These are phyloP conservation scores for Circaetus cinerascens DNA, from an alignment of 2,113 vertebrate genomes.

Conservation along the genomic window DNA sequence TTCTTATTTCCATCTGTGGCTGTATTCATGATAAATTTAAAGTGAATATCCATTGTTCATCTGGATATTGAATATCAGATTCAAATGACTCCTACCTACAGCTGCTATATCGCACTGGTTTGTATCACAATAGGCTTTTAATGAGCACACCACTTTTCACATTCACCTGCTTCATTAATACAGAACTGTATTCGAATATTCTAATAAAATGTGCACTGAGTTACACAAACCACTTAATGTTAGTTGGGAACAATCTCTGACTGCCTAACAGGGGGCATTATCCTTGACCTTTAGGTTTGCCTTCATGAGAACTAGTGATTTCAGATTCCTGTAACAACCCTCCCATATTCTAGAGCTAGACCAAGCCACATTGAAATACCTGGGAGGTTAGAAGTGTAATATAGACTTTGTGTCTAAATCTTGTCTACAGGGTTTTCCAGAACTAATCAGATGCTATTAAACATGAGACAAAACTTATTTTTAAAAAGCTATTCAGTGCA, in stretches of 20 bases:
- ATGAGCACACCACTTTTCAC: neutral
- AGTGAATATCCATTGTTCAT: neutral
- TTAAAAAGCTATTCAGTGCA: neutral
- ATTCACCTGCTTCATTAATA: neutral
- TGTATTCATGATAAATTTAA: constrained; percentile 38
- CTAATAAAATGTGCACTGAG: neutral
- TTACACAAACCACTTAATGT: neutral
- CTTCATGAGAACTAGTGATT: neutral
- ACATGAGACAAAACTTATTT: neutral
- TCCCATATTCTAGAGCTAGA: neutral
- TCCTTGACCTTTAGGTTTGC: neutral
- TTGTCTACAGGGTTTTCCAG: neutral
- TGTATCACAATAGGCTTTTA: neutral
- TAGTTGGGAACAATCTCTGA: neutral
- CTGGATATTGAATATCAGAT: constrained; percentile 8
- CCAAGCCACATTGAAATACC: neutral
- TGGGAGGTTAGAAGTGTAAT: neutral
- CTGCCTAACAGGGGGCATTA: neutral
- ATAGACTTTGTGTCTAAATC: neutral
- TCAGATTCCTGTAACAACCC: neutral
- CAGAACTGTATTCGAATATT: neutral
- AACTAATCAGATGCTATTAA: neutral
- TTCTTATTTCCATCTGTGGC: constrained; percentile 47
- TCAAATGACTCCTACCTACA: neutral
- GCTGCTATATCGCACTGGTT: neutral